A percentile compares a stretch with the other conserved stretches of the same genome.
phyloP scores from a whole-genome alignment of 2,797 vertebrate genomes.

The Diplodus sargus region DNA sequence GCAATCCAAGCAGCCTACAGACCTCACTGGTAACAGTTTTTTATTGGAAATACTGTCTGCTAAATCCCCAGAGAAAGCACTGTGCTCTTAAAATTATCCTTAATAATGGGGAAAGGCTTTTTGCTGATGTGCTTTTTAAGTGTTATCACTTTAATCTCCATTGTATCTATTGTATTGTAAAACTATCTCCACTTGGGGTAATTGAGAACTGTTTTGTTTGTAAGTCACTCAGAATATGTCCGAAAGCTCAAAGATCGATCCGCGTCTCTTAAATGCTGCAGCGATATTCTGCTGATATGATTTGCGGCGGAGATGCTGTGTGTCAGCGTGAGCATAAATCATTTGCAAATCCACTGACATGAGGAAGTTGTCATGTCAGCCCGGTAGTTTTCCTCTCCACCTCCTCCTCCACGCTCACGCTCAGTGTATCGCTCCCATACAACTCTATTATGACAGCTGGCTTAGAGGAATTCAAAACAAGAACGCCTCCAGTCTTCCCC shows the following conservation, averaged over 20 bases:
- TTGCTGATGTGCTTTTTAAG: slow-evolving; percentile 5
- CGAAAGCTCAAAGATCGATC: neutral
- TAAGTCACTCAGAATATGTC: neutral
- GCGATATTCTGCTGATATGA: neutral
- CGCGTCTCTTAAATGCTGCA: neutral
- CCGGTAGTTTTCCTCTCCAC: slow-evolving; percentile 62
- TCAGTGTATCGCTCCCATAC: slow-evolving; percentile 27
- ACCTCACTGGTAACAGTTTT: neutral
- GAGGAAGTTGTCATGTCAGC: slow-evolving; percentile 20
- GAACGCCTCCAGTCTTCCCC: slow-evolving; percentile 64
- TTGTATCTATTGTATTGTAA: no score
- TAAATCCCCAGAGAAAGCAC: neutral
- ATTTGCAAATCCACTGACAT: slow-evolving; percentile 7
- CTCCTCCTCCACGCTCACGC: slow-evolving; percentile 1
- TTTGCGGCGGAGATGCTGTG: neutral
- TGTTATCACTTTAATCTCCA: neutral
- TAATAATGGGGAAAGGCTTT: neutral
- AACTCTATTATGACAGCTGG: slow-evolving; percentile 84
- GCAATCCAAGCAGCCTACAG: no score
- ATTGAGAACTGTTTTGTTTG: neutral
- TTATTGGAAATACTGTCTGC: neutral
- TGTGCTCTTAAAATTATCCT: neutral
- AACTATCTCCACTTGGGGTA: neutral
- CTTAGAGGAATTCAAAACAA: slow-evolving; percentile 85
- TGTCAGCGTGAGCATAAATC: slow-evolving; percentile 19